Evolutionary conservation across 2,797 vertebrate species (phyloP).

Genomic region (Florisuga fusca): DNA sequence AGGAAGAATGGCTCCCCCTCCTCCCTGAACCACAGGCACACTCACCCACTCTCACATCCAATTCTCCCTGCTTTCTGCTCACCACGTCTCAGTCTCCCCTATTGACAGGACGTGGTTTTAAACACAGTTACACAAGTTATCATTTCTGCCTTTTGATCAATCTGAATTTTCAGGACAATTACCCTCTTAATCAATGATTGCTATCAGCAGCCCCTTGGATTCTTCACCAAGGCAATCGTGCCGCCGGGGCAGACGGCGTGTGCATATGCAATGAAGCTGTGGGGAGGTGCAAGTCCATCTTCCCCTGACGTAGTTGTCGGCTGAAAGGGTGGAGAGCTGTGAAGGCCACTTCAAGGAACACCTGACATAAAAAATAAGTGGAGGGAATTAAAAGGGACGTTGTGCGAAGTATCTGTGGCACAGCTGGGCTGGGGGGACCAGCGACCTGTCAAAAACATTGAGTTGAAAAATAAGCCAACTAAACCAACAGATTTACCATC

Average conservation of each 20-base stretch:
- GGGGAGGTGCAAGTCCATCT: conserved; percentile 72
- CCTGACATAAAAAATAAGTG: conserved; percentile 70
- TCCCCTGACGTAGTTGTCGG: conserved; percentile 57
- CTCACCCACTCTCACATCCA: conserved; percentile 67
- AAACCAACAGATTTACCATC: conserved; percentile 63
- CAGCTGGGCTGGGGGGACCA: not conserved
- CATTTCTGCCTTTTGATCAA: conserved; percentile 86
- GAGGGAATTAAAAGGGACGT: conserved; percentile 16
- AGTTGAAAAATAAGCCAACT: conserved; percentile 60
- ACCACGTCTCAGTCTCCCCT: conserved; percentile 78
- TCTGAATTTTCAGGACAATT: conserved; percentile 86
- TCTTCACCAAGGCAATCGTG: conserved; percentile 79
- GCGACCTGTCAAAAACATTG: not conserved
- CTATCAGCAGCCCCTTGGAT: conserved; percentile 81
- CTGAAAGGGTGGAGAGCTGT: conserved; percentile 77
- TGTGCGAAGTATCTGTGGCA: not conserved
- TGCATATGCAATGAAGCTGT: conserved; percentile 82
- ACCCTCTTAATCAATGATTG: conserved; percentile 86
- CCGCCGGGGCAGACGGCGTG: conserved; percentile 76
- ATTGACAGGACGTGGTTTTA: conserved; percentile 82
- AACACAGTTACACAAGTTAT: conserved; percentile 85
- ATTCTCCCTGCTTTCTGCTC: conserved; percentile 76
- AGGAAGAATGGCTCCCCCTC: conserved; percentile 78
- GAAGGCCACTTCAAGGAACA: conserved; percentile 85
- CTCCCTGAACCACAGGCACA: conserved; percentile 42